phyloP scores from a whole-genome alignment of 2,113 vertebrate species.

The Sylvilagus bachmani region DNA sequence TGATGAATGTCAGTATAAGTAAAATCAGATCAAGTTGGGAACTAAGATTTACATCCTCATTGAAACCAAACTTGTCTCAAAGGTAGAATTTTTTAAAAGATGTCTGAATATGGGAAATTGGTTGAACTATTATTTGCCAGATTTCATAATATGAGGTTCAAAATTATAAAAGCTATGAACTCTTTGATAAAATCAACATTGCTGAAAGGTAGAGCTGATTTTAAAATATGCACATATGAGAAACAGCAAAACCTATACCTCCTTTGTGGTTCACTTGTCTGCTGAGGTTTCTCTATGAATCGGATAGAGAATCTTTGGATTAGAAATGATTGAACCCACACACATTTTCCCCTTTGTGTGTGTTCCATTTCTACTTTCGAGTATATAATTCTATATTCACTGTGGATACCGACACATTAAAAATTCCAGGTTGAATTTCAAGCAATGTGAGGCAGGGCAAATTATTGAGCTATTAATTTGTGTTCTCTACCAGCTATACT shows the following conservation, averaged over 20 bases:
- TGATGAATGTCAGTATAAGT: conserved; percentile 28
- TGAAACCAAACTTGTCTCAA: conserved; percentile 66
- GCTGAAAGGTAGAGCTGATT: conserved; percentile 43
- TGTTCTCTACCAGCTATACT: conserved; percentile 2
- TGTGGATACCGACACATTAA: conserved; percentile 26
- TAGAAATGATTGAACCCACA: neutral
- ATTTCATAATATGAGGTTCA: conserved; percentile 35
- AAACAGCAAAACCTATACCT: neutral
- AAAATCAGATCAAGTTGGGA: conserved; percentile 51
- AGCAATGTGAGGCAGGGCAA: neutral
- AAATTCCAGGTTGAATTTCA: conserved; percentile 63
- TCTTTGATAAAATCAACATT: conserved; percentile 74
- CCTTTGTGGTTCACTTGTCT: neutral
- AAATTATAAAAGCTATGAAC: neutral
- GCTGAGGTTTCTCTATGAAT: conserved; percentile 42
- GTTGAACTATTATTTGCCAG: conserved; percentile 17
- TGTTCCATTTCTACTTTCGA: conserved; percentile 37
- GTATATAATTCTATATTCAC: conserved; percentile 24
- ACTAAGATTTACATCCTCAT: conserved; percentile 50
- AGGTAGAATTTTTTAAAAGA: conserved; percentile 50
- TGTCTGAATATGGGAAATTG: conserved; percentile 45
- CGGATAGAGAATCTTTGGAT: conserved; percentile 16
- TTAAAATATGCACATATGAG: conserved; percentile 26
- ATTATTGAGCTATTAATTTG: conserved; percentile 61
- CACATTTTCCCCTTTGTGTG: conserved; percentile 54